Evolutionary conservation across 2,113 vertebrate species (phyloP), one percentile per base, ranked within the genome.

Genomic region (Campylomormyrus tamandua): DNA sequence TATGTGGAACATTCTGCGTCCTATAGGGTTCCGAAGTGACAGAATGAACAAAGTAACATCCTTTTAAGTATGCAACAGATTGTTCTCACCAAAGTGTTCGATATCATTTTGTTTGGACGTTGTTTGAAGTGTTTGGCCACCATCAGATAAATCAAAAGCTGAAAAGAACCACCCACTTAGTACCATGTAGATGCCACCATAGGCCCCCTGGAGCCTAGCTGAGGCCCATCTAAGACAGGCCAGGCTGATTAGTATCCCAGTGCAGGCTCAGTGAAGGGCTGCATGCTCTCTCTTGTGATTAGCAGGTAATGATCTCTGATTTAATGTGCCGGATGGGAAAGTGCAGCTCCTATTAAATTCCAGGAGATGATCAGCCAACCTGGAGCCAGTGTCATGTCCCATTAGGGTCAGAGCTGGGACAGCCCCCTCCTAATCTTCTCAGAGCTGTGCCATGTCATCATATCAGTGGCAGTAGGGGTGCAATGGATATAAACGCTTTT

Each of bases 301-400:
- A 96, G 95, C 95, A 96, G 95, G 95, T 96, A 97, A 96, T 95
- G 96, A 96, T 96, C 95, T 96, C 95, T 97, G 95, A 96, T 96
- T 95, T 95, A 95, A 96, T 95, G 94, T 94, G 94, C 95, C 95
- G 96, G 96, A 95, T 95, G 95, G 94, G 95, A 96, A 96, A 96
- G 94, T 92, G 94, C 93, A 94, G 95, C 94, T 95, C 93, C 94
- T 93, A 95, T 95, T 96, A 95, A 96, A 96, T 95, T 96, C 95
- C 94, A 94, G 94, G 93, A 93, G 95, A 96, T 95, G 94, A 95
- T 95, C 92, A 95, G 94, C 93, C 95, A 95, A 96, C 95, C 95
- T 96, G 96, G 96, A 97, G 96, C 96, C 96, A 96, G 93, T 96
- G 96, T 97, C 96, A 96, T 94, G 93, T 97, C 95, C 96, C 92